Evolutionary conservation across 2,888 invertebrate genomes (phyloP).

Genomic region (Eustalomyia histrio): DNA sequence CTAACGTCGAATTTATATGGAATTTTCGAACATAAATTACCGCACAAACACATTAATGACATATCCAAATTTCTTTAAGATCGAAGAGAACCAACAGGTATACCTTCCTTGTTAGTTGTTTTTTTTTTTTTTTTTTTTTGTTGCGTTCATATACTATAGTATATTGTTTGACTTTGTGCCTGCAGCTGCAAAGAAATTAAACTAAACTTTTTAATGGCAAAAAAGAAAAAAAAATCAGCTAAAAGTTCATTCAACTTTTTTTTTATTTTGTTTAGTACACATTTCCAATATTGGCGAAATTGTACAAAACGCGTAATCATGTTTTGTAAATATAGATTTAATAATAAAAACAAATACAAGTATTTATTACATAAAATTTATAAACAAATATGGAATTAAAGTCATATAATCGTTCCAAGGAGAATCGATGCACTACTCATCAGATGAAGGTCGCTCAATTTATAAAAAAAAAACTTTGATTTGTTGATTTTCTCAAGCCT

Average conservation of each 20-base stretch:
- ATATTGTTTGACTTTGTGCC: conserved; percentile 53
- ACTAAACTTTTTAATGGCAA: conserved; percentile 33
- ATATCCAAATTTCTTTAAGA: too few species aligned
- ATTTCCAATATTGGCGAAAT: conserved; percentile 35
- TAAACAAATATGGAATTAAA: conserved; percentile 3
- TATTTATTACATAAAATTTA: background rate
- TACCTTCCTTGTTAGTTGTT: too few species aligned
- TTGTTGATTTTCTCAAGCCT: too few species aligned
- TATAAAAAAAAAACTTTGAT: too few species aligned
- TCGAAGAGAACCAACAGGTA: too few species aligned
- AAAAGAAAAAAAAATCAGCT: conserved; percentile 45
- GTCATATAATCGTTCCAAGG: background rate
- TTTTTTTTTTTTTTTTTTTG: too few species aligned
- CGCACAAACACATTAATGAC: too few species aligned
- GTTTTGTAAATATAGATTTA: background rate
- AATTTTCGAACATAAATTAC: too few species aligned
- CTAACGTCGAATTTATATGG: too few species aligned
- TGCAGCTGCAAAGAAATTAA: conserved; percentile 56
- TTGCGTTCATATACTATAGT: background rate
- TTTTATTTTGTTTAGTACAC: conserved; percentile 31
- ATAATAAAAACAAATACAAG: background rate
- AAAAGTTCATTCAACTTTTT: conserved; percentile 58
- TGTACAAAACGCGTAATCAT: conserved; percentile 14
- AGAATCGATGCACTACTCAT: too few species aligned
- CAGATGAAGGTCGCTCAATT: too few species aligned